These are phyloP conservation scores for Aphodius sticticus DNA, from an alignment of 2,888 invertebrate genomes.

Conservation along the genomic window DNA sequence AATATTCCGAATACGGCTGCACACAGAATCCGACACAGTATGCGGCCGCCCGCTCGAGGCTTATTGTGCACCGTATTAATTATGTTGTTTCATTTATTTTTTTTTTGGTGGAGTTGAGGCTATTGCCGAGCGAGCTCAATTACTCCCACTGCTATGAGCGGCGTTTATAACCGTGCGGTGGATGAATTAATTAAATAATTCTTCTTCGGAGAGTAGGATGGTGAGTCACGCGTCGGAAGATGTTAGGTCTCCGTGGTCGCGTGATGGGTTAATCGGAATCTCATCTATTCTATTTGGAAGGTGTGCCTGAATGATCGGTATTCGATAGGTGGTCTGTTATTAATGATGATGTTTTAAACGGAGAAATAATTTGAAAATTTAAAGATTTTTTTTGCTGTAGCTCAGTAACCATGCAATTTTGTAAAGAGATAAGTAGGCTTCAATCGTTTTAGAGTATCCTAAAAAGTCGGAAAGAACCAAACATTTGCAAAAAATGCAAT, in stretches of 20 bases:
- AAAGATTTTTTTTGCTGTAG: too few species aligned
- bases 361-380: too few species aligned
- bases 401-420: too few species aligned
- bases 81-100: not conserved
- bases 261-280: not conserved
- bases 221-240: not conserved
- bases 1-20: not conserved
- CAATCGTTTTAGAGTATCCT: too few species aligned
- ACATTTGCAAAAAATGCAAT: too few species aligned
- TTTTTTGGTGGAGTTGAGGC: not conserved
- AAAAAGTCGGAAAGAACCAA: too few species aligned
- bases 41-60: not conserved
- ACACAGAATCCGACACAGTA: slow-evolving; percentile 4
- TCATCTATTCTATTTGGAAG: not conserved
- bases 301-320: not conserved
- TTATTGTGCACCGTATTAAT: not conserved
- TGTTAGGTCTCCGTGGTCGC: not conserved
- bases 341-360: not conserved
- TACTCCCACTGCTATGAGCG: not conserved
- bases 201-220: not conserved
- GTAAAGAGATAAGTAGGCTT: too few species aligned
- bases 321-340: not conserved
- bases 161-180: not conserved
- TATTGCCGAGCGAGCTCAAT: not conserved
- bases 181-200: not conserved